Evolutionary conservation across 1,140 invertebrate genomes (phyloP), one percentile per base, ranked within the genome.

Genomic region (Drosophila leontia): DNA sequence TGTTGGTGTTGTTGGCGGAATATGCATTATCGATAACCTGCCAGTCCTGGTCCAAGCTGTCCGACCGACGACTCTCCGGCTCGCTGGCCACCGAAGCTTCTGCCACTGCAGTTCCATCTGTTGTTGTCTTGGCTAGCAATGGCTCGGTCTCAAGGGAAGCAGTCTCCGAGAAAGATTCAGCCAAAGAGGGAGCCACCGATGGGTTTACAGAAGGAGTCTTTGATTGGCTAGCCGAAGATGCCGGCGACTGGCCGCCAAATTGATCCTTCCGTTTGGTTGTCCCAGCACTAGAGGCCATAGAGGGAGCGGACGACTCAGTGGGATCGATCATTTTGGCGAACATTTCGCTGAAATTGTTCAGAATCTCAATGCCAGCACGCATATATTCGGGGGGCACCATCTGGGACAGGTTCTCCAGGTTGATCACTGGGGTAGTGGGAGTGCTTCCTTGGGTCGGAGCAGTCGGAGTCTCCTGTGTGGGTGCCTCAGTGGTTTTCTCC

Each of bases 291-390:
- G 76, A 32, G 8, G 55, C n/a, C 47, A 58, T 56, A 8, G 69
- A 57, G 7, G 75, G 23, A 34, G 60, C 67, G 11, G 37, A 42
- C 9, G 37, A 9, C 44, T 92, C 87, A 45, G 74, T 63, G 12
- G 92, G 87, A 65, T 92, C 86, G 29, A 93, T 82, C 77, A 92
- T 91, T 77, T 92, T 91, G 35, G 85, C 82, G 56, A 92, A 93
- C 85, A 93, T 92, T 71, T 91, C 82, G 37, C 82, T 92, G 29
- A 93, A 92, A 56, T 92, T 91, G 39, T 91, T 92, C 7, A 92
- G 63, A 35, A 92, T 86, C 48, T 92, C 80, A 45, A 92, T 84
- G 41, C 91, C 91, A 17, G 91, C 90, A 17, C 80, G 80, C 84
- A 92, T 81, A 35, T 84, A 92, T 35, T 92, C 74, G 3, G 91